Evolutionary conservation across 2,797 vertebrate genomes (phyloP).

Genomic region (Chiloscyllium punctatum): DNA sequence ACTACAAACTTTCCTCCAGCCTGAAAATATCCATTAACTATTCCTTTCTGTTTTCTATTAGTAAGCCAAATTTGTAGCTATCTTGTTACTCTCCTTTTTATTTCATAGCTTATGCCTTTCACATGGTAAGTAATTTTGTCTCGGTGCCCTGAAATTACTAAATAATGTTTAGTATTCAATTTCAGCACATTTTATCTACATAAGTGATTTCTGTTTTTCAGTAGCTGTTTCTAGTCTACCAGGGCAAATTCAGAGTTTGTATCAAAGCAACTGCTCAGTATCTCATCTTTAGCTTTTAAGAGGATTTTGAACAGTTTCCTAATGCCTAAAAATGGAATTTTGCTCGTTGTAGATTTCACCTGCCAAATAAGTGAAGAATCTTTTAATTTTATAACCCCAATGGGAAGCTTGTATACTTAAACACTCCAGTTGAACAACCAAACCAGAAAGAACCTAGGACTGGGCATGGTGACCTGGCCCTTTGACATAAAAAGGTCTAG

Average conservation of each 20-base stretch:
- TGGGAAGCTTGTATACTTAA: neutral
- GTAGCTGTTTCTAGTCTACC: no score
- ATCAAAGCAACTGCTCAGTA: neutral
- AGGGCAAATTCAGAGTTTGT: neutral
- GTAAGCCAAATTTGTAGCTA: no score
- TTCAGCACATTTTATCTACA: neutral
- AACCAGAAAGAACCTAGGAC: neutral
- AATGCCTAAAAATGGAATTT: neutral
- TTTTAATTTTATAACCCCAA: neutral
- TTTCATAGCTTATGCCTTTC: neutral
- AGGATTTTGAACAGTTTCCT: neutral
- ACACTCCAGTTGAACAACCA: neutral
- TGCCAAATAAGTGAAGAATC: neutral
- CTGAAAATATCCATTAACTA: no score
- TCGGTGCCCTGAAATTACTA: neutral
- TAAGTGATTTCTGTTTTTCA: neutral
- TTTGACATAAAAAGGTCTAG: neutral
- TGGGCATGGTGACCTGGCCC: neutral
- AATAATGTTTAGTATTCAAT: no score
- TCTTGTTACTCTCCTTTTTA: no score
- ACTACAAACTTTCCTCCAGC: no score
- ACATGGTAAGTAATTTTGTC: slow-evolving; percentile 8
- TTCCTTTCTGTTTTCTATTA: no score
- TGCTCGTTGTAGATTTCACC: neutral
- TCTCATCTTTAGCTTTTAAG: neutral